These are phyloP conservation scores for Scaptomyza polygonia DNA, from an alignment of 2,888 invertebrate genomes.

Conservation along the genomic window DNA sequence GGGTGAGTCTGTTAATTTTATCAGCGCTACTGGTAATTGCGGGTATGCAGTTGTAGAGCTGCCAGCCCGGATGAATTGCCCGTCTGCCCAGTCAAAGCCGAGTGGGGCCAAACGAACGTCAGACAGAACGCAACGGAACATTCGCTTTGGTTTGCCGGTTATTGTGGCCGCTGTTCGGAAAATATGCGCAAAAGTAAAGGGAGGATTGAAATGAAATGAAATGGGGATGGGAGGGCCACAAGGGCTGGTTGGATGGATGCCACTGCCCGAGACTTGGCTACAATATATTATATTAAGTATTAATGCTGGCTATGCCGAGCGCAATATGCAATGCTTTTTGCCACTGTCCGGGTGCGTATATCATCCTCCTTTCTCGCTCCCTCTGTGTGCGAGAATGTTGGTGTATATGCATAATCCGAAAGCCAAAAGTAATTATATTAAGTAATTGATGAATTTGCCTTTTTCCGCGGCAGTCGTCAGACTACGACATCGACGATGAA, in stretches of 20 bases:
- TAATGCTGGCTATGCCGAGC: conserved; percentile 68
- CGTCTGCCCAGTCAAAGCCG: conserved; percentile 20
- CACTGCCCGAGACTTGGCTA: conserved; percentile 72
- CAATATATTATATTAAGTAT: conserved; percentile 82
- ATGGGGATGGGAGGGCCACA: not conserved
- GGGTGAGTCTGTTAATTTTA: conserved; percentile 69
- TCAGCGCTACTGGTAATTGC: conserved; percentile 78
- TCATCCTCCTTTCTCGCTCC: not conserved
- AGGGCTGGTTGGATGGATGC: conserved; percentile 45
- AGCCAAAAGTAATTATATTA: conserved; percentile 82
- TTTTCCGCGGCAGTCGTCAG: conserved; percentile 66
- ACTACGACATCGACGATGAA: conserved; percentile 19
- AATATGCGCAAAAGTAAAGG: conserved; percentile 36
- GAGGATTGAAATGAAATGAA: not conserved
- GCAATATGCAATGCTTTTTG: conserved; percentile 43
- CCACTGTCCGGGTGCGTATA: conserved; percentile 5
- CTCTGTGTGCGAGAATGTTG: conserved; percentile 27
- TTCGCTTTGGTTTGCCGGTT: conserved; percentile 33
- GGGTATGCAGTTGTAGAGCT: conserved; percentile 61
- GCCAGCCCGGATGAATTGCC: conserved; percentile 1
- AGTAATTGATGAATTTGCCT: conserved; percentile 81
- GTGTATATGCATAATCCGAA: conserved; percentile 80
- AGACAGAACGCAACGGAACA: conserved; percentile 11
- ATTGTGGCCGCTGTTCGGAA: conserved; percentile 42
- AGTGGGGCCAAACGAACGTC: conserved; percentile 37